phyloP scores from a whole-genome alignment of 2,113 vertebrate species.

The Sapayoa aenigma region DNA sequence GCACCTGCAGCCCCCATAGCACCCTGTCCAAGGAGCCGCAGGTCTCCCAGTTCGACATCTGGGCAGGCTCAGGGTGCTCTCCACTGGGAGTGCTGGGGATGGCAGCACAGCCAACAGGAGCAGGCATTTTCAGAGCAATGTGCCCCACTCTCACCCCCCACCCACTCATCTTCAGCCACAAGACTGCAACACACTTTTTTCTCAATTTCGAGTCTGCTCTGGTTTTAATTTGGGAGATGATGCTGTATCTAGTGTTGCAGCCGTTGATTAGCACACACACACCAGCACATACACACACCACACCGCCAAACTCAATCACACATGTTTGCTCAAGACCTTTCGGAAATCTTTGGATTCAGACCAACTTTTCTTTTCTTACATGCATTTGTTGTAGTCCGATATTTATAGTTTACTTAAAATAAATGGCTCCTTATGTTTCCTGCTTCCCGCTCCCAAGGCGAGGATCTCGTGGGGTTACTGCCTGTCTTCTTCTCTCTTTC shows the following conservation, averaged over 20 bases:
- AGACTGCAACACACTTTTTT: background rate
- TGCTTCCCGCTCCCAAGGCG: slow-evolving; percentile 28
- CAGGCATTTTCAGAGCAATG: rapidly evolving
- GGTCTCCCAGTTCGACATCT: too few species aligned
- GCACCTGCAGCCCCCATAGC: background rate
- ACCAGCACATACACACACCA: background rate
- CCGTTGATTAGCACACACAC: background rate
- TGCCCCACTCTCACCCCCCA: background rate
- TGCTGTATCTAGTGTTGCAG: background rate
- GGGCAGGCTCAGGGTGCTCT: rapidly evolving
- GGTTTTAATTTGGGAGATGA: slow-evolving; percentile 47
- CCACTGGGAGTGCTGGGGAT: rapidly evolving
- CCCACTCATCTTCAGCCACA: background rate
- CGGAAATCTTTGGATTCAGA: slow-evolving; percentile 43
- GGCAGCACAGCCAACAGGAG: rapidly evolving
- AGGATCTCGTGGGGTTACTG: background rate
- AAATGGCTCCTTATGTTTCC: slow-evolving; percentile 67
- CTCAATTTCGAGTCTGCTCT: background rate
- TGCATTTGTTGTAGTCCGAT: slow-evolving; percentile 42
- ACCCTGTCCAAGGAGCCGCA: background rate
- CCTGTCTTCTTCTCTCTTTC: slow-evolving; percentile 37
- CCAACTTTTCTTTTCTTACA: slow-evolving; percentile 56
- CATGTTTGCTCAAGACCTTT: slow-evolving; percentile 52
- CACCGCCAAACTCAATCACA: slow-evolving; percentile 51
- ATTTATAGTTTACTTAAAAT: slow-evolving; percentile 70